phyloP scores from a whole-genome alignment of 1,140 invertebrate species.

The Drosophila nigrodunni region DNA sequence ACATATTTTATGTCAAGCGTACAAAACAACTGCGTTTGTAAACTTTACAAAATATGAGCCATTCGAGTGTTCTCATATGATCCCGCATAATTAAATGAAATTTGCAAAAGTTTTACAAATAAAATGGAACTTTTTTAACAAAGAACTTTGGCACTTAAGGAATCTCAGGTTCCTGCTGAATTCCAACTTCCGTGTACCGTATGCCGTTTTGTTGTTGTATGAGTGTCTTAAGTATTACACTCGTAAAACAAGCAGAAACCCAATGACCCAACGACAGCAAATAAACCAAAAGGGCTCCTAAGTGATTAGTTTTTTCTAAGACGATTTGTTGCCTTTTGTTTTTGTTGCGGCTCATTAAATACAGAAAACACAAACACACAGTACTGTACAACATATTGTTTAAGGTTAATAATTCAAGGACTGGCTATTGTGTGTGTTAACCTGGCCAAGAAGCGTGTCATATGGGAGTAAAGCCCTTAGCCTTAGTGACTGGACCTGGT shows the following conservation, averaged over 20 bases:
- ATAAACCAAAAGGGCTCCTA: slow-evolving; percentile 53
- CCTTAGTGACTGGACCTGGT: slow-evolving; percentile 39
- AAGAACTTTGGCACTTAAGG: slow-evolving; percentile 29
- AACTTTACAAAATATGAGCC: background rate
- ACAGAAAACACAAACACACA: slow-evolving; percentile 25
- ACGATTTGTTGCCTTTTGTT: slow-evolving; percentile 46
- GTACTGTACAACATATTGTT: slow-evolving; percentile 45
- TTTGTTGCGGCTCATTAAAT: slow-evolving; percentile 70
- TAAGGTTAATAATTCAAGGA: slow-evolving; percentile 78
- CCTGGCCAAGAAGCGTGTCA: slow-evolving; percentile 16
- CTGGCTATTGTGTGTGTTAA: slow-evolving; percentile 26
- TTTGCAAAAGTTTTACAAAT: slow-evolving; percentile 21
- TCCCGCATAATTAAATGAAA: slow-evolving; percentile 35
- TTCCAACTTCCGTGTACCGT: background rate
- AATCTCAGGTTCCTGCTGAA: slow-evolving; percentile 1
- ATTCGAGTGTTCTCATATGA: background rate
- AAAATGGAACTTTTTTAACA: slow-evolving; percentile 8
- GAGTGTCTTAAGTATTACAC: slow-evolving; percentile 27
- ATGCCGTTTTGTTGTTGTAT: slow-evolving; percentile 2
- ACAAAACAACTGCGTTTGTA: background rate
- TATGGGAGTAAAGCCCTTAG: slow-evolving; percentile 14
- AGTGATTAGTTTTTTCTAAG: slow-evolving; percentile 59
- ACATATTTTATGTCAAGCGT: background rate
- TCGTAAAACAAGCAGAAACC: slow-evolving; percentile 29
- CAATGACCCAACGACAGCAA: slow-evolving; percentile 45